Evolutionary conservation across 2,113 vertebrate genomes (phyloP), one percentile per base, ranked within the genome.

Genomic region (Leptobrachium ailaonicum): DNA sequence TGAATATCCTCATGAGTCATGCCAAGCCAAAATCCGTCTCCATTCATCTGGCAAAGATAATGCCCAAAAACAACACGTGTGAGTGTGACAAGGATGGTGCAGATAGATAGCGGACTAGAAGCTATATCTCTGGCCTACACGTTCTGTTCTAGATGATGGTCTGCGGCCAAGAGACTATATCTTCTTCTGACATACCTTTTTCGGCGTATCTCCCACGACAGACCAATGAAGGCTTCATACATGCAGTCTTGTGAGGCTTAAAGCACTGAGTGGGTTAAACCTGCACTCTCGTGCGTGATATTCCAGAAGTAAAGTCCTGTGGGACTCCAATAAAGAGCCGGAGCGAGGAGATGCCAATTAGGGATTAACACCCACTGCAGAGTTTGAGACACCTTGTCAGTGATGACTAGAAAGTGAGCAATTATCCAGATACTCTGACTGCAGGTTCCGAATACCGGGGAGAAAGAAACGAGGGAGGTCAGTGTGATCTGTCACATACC

Each of bases 271-370:
- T 20, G 63, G 62, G 78, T 74, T 80, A 80, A 66, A 42, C 14
- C 42, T 6, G 11, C 7, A 45, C 12, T 2, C 43, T 45, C 44
- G 11, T 74, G 53, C 77, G 66, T 73, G 71, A 67, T 58, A 45
- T 58, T 68, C 8, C 47, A 80, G 40, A 42, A 32, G 41, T 54
- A 66, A 8, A 41, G 47, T 68, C 78, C 71, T 60, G 4, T 42
- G 78, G 78, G 62, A 80, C 62, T 41, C 32, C 58, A 79, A 47
- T 50, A 63, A 73, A 45, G n/a, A 73, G 41, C 64, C 60, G 66
- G 41, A 74, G 71, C 43, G 20, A 53, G 71, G 60, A 50, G n/a
- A 67, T 66, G 72, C 78, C 78, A 80, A 80, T 80, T 80, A 80
- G 12, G 63, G 71, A 72, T 73, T 80, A 73, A 80, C 78, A 80